Evolutionary conservation across 2,888 invertebrate genomes (phyloP).

Genomic region (Meganola albula): DNA sequence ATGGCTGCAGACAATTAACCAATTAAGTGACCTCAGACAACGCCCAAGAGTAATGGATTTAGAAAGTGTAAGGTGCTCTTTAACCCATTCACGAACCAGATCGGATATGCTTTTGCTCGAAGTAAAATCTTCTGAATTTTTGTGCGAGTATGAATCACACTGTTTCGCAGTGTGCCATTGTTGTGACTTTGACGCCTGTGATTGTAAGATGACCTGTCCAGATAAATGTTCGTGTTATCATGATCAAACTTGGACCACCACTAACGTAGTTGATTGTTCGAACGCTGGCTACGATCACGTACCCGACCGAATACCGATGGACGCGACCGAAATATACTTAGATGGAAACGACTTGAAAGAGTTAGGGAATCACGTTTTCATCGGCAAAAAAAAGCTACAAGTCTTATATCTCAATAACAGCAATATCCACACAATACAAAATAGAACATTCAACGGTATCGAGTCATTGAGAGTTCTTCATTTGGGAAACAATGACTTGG

Average conservation of each 20-base stretch:
- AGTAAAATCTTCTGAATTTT: conserved; percentile 85
- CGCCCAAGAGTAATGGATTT: conserved; percentile 89
- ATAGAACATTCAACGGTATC: conserved; percentile 89
- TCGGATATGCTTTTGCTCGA: conserved; percentile 81
- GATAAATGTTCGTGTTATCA: conserved; percentile 91
- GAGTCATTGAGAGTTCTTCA: conserved; percentile 84
- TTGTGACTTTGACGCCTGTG: conserved; percentile 93
- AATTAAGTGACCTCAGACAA: conserved; percentile 83
- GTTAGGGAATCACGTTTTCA: conserved; percentile 90
- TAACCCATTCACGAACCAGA: conserved; percentile 82
- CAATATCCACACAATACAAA: conserved; percentile 85
- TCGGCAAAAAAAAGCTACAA: conserved; percentile 89
- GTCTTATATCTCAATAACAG: conserved; percentile 88
- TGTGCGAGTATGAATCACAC: conserved; percentile 88
- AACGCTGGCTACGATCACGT: conserved; percentile 84
- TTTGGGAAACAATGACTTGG: conserved; percentile 85
- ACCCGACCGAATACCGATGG: conserved; percentile 90
- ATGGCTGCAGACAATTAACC: conserved; percentile 89
- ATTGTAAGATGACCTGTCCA: conserved; percentile 94
- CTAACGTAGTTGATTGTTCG: conserved; percentile 89
- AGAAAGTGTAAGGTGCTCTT: conserved; percentile 85
- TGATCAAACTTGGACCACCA: conserved; percentile 89
- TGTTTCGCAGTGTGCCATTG: conserved; percentile 93
- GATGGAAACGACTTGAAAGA: conserved; percentile 89
- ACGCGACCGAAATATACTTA: conserved; percentile 91